Percentiles rank a stretch among this genome's conserved stretches.
Evolutionary conservation across 2,888 invertebrate species (phyloP).

Genomic region (Rugalucina vietnamica): DNA sequence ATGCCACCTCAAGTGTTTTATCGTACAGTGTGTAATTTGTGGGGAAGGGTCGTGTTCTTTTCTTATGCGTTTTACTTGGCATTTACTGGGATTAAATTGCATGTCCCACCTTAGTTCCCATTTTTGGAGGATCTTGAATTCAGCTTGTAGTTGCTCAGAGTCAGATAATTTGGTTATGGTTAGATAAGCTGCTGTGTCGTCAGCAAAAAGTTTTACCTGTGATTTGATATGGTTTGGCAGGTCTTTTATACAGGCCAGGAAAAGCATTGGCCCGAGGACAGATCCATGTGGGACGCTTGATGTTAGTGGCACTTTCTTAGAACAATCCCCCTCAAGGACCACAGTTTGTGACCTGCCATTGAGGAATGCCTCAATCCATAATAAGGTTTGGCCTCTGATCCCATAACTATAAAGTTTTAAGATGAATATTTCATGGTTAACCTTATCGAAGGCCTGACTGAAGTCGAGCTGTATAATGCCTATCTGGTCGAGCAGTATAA

Average conservation of each 20-base stretch:
- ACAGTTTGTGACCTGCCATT: constrained; percentile 16
- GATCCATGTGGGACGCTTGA: constrained; percentile 26
- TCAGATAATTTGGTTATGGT: not conserved
- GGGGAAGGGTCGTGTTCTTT: not conserved
- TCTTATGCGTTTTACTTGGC: not conserved
- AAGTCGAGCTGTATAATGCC: constrained; percentile 29
- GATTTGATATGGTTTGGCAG: constrained; percentile 6
- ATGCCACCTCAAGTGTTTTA: not conserved
- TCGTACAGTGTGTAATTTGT: not conserved
- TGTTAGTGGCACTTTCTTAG: constrained; percentile 20
- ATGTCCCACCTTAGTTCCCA: constrained; percentile 10
- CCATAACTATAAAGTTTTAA: constrained; percentile 19
- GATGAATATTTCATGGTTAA: constrained; percentile 21
- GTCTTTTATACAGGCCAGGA: constrained; percentile 23
- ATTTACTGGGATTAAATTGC: constrained; percentile 12
- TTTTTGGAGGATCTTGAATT: constrained; percentile 1
- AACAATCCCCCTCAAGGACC: constrained; percentile 15
- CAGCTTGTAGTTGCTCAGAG: not conserved
- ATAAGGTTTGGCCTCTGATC: not conserved
- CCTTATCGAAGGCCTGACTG: constrained; percentile 32
- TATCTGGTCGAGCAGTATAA: constrained; percentile 29
- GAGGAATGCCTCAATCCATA: constrained; percentile 25
- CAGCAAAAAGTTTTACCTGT: constrained; percentile 22
- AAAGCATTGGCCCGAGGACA: constrained; percentile 28
- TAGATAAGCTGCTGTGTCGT: constrained; percentile 1